phyloP scores from a whole-genome alignment of 2,888 invertebrate genomes.

The Patella depressa region DNA sequence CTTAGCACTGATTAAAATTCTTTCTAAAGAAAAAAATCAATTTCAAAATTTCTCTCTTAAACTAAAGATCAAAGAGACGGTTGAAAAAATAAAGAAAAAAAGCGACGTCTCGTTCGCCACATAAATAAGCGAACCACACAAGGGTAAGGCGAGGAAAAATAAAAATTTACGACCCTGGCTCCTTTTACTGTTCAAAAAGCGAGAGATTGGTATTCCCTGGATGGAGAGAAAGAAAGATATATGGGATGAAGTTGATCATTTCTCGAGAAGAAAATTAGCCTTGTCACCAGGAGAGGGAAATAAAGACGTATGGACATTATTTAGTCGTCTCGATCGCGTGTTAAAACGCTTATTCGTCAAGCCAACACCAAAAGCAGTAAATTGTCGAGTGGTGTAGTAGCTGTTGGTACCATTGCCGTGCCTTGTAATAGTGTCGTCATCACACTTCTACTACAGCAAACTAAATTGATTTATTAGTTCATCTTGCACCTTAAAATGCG shows the following conservation, averaged over 20 bases:
- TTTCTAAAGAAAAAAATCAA: constrained; percentile 1
- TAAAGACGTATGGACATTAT: constrained; percentile 7
- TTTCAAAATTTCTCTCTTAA: not conserved
- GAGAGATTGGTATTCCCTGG: constrained; percentile 6
- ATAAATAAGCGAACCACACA: constrained; percentile 10
- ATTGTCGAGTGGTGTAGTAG: not conserved
- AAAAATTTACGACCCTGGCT: constrained; percentile 7
- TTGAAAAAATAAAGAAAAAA: constrained; percentile 1
- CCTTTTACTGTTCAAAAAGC: constrained; percentile 7
- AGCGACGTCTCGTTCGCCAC: constrained; percentile 5
- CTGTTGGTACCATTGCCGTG: too few species aligned
- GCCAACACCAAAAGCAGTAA: not conserved
- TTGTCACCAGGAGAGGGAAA: constrained; percentile 1
- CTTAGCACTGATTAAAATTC: constrained; percentile 10
- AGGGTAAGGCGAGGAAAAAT: constrained; percentile 5
- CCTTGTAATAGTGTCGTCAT: too few species aligned
- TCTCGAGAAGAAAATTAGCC: constrained; percentile 10
- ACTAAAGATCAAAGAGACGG: not conserved
- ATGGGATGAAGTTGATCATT: constrained; percentile 7
- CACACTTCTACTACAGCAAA: too few species aligned
- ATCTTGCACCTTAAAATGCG: too few species aligned
- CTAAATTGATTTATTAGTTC: too few species aligned
- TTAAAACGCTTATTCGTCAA: not conserved
- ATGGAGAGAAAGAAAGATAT: constrained; percentile 7
- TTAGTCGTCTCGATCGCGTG: constrained; percentile 4